Evolutionary conservation across 2,113 vertebrate genomes (phyloP).

Genomic region (Prietella phreatophila): DNA sequence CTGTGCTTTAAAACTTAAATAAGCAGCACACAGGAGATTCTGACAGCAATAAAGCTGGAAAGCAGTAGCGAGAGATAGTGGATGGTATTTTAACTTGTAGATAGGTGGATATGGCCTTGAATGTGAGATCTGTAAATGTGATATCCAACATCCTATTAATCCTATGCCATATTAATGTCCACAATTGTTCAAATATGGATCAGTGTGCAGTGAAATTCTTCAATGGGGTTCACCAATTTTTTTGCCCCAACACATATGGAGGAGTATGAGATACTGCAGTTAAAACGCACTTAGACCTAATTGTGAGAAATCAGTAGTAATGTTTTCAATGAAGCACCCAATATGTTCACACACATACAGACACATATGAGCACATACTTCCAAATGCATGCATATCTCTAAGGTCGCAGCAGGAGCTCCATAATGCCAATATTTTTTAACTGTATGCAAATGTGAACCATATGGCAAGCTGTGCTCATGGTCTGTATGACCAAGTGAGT

Average conservation of each 20-base stretch:
- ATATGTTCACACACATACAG: background rate
- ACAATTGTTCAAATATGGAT: background rate
- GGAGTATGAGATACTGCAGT: slow-evolving; percentile 10
- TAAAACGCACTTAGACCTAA: slow-evolving; percentile 22
- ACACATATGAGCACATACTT: background rate
- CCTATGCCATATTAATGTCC: background rate
- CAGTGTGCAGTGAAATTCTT: background rate
- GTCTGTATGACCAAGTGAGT: slow-evolving; percentile 23
- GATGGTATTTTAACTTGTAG: slow-evolving; percentile 38
- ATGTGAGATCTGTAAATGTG: background rate
- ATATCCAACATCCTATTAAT: background rate
- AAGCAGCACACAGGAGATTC: slow-evolving; percentile 54
- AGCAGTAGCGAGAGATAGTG: slow-evolving; percentile 28
- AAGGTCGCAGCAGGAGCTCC: background rate
- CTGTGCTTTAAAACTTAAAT: slow-evolving; percentile 65
- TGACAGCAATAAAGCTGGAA: slow-evolving; percentile 50
- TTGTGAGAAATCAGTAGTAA: slow-evolving; percentile 36
- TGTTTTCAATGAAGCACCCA: slow-evolving; percentile 20
- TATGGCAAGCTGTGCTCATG: slow-evolving; percentile 25
- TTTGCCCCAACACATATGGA: background rate
- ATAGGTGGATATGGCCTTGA: slow-evolving; percentile 46
- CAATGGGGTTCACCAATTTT: background rate
- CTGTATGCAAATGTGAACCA: slow-evolving; percentile 38
- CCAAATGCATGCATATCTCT: background rate
- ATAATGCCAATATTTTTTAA: slow-evolving; percentile 20